Base-by-base conservation (phyloP, 2,797 vertebrate species). In the Miichthys miiuy region DNA sequence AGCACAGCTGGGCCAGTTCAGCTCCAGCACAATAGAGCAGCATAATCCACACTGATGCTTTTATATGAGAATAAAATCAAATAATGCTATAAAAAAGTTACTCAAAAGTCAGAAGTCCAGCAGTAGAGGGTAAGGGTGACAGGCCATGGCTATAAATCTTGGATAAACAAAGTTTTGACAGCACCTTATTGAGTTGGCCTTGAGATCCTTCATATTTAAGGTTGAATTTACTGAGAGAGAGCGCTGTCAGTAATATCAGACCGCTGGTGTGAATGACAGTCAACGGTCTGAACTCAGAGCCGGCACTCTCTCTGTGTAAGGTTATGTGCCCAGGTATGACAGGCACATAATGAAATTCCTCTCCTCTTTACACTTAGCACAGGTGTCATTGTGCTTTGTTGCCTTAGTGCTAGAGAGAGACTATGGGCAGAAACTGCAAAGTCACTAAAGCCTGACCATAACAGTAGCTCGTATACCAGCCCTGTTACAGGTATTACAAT, bases 311-410 rank as follows among this genome's bases (percentile, higher is more conserved):
- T 54, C 57, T 38, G 16, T 84, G 65, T 64, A 51, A 72, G 75
- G 56, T 75, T 75, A 61, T 82, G 72, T 74, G 81, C 42, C 76
- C 62, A 52, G 76, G 74, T 83, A 71, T 86, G 84, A 88, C 88
- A 89, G 83, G 73, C 70, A 23, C 85, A 77, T 78, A 87, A 86
- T 89, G 65, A 86, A 85, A 90, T 82, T 82, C 84, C 81, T 82
- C 65, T 80, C 72, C 66, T 81, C 80, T 4, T 48, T 67, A 72
- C 75, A 65, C 74, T 71, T 30, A 10, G 67, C 38, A 55, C 68
- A 75, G 75, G 66, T 52, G 72, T 84, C 47, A 20, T 57, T 41
- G 64, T 77, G 75, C 51, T 46, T 50, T 74, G 57, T 42, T 34
- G 25, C 60, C 25, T 30, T 13, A 34, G 38, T 61, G 21, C 18